phyloP scores from a whole-genome alignment of 2,888 invertebrate species.

The Lithophane leautieri region DNA sequence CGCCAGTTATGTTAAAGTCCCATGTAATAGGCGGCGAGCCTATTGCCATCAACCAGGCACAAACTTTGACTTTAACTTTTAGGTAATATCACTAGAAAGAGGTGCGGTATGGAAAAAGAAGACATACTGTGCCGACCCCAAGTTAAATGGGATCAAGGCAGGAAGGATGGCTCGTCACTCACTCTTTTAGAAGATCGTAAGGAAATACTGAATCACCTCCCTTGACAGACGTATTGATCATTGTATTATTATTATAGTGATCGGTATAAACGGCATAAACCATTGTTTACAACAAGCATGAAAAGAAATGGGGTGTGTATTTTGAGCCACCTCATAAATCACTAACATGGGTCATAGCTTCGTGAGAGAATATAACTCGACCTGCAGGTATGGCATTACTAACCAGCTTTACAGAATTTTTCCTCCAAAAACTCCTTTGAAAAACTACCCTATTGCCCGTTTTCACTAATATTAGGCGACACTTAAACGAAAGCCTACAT shows the following conservation, averaged over 20 bases:
- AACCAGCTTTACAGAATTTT: slow-evolving; percentile 11
- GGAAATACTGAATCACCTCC: background rate
- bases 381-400: slow-evolving; percentile 10
- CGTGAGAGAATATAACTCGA: slow-evolving; percentile 10
- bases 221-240: no score
- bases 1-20: no score
- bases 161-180: background rate
- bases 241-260: background rate
- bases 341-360: slow-evolving; percentile 26
- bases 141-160: background rate
- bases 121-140: no score
- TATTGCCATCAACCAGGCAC: no score
- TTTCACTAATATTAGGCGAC: background rate
- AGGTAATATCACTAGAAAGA: background rate
- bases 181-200: background rate
- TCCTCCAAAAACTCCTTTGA: slow-evolving; percentile 10
- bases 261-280: background rate
- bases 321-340: slow-evolving; percentile 26
- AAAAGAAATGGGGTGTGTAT: background rate
- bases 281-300: slow-evolving; percentile 5
- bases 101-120: background rate
- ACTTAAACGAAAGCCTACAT: background rate
- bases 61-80: no score
- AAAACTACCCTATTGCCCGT: background rate
- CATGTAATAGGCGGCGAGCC: no score